Conservation (phyloP, 2,113 vertebrate species). For the Amphiprion ocellaris region DNA sequence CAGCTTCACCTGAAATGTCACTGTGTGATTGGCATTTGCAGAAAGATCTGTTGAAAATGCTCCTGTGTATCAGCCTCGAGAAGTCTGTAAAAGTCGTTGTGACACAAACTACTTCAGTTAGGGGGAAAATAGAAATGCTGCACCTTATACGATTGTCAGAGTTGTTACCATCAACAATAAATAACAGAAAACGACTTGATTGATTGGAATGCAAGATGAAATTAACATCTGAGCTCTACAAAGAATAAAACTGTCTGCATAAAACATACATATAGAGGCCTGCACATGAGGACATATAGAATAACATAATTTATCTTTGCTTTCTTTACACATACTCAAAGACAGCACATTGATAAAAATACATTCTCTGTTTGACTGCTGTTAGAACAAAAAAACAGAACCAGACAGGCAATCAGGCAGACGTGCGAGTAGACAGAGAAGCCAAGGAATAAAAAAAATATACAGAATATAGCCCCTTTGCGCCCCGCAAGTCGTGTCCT, state of each 20-base stretch:
- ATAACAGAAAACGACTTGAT: slow-evolving; percentile 68
- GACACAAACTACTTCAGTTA: slow-evolving; percentile 37
- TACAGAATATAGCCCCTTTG: slow-evolving; percentile 48
- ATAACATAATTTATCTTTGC: slow-evolving; percentile 52
- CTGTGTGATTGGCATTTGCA: slow-evolving; percentile 31
- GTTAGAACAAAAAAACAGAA: slow-evolving; percentile 30
- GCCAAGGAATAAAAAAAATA: slow-evolving; percentile 29
- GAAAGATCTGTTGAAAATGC: slow-evolving; percentile 34
- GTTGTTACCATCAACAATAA: slow-evolving; percentile 73
- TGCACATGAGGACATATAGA: slow-evolving; percentile 22
- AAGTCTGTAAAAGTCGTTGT: slow-evolving; percentile 16
- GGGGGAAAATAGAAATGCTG: slow-evolving; percentile 4
- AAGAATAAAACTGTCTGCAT: slow-evolving; percentile 37
- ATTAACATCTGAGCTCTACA: slow-evolving; percentile 31
- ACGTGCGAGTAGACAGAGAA: slow-evolving; percentile 33
- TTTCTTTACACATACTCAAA: slow-evolving; percentile 51
- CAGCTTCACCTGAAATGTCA: slow-evolving; percentile 35
- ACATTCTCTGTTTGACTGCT: slow-evolving; percentile 65
- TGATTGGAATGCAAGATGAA: slow-evolving; percentile 50
- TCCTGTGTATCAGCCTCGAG: not conserved
- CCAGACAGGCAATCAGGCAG: slow-evolving; percentile 41
- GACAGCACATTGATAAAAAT: slow-evolving; percentile 52
- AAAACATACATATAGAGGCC: slow-evolving; percentile 31
- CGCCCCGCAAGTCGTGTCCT: slow-evolving; percentile 36
- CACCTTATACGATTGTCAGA: slow-evolving; percentile 75